A percentile compares a stretch with the other conserved stretches of the same genome.
These are phyloP conservation scores for Oreochromis grahami DNA, from an alignment of 2,797 vertebrate species.

Conservation along the genomic window DNA sequence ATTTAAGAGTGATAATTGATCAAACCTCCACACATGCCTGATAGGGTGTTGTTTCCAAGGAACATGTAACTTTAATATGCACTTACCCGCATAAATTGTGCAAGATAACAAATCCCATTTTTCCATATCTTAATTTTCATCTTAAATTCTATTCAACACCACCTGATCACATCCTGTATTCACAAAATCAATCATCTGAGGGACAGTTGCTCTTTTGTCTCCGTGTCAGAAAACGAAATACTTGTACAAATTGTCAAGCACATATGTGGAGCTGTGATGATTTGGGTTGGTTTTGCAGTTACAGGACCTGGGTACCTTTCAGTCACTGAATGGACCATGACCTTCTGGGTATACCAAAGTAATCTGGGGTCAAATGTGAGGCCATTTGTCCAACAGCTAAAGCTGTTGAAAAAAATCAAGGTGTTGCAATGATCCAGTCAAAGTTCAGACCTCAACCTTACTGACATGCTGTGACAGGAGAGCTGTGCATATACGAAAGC, in stretches of 20 bases:
- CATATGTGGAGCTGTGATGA: background rate
- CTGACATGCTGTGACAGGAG: background rate
- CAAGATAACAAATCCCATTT: background rate
- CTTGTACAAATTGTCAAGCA: background rate
- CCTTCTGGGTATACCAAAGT: background rate
- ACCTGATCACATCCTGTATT: background rate
- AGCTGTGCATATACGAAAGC: background rate
- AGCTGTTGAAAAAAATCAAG: background rate
- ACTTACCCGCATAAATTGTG: background rate
- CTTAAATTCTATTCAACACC: background rate
- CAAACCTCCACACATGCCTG: slow-evolving; percentile 5
- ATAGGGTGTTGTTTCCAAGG: slow-evolving; percentile 27
- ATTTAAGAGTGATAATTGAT: slow-evolving; percentile 4
- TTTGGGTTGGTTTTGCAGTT: background rate
- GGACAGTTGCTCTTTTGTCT: background rate
- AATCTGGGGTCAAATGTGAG: background rate
- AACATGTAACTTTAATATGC: background rate
- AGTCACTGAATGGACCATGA: too few relatives aligned
- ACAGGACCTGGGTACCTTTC: background rate
- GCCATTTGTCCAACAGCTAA: background rate
- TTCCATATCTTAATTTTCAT: background rate
- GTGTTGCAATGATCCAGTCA: background rate
- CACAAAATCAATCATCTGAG: background rate
- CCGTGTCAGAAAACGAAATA: background rate
- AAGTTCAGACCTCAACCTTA: background rate